Conservation (phyloP, 2,888 invertebrate genomes). For the Sericinus montela region DNA sequence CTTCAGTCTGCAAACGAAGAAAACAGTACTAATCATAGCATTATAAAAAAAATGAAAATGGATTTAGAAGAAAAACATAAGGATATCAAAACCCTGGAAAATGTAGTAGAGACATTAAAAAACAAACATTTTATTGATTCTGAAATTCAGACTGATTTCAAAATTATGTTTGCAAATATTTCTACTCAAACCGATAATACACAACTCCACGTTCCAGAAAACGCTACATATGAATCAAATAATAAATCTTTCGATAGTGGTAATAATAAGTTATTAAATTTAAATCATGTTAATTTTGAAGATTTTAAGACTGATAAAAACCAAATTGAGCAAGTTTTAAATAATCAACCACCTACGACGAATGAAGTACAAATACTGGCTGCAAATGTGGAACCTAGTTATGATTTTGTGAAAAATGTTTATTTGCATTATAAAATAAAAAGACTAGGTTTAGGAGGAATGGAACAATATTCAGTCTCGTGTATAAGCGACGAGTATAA, state of each 20-base stretch:
- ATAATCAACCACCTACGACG: constrained; percentile 25
- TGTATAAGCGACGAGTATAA: constrained; percentile 8
- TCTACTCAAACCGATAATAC: constrained; percentile 36
- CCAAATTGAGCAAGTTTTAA: constrained; percentile 21
- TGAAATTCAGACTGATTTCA: constrained; percentile 8
- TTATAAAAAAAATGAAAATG: constrained; percentile 33
- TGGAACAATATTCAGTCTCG: constrained; percentile 51
- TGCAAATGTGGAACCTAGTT: constrained; percentile 42
- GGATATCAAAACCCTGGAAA: constrained; percentile 40
- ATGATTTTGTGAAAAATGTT: constrained; percentile 40
- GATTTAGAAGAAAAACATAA: constrained; percentile 40
- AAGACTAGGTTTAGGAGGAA: constrained; percentile 37
- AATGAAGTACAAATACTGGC: constrained; percentile 54
- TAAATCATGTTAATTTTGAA: constrained; percentile 13
- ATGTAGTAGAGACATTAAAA: constrained; percentile 35
- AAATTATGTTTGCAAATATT: constrained; percentile 4
- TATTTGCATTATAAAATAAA: constrained; percentile 55
- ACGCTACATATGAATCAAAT: neutral
- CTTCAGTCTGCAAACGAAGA: constrained; percentile 31
- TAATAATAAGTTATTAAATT: neutral
- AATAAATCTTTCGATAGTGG: neutral
- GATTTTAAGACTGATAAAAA: constrained; percentile 17
- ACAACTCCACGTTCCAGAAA: neutral
- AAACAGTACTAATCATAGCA: constrained; percentile 29
- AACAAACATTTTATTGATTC: constrained; percentile 27